Percentiles rank a stretch among this genome's conserved stretches.
phyloP scores from a whole-genome alignment of 1,140 invertebrate species.

The Panulirus ornatus region DNA sequence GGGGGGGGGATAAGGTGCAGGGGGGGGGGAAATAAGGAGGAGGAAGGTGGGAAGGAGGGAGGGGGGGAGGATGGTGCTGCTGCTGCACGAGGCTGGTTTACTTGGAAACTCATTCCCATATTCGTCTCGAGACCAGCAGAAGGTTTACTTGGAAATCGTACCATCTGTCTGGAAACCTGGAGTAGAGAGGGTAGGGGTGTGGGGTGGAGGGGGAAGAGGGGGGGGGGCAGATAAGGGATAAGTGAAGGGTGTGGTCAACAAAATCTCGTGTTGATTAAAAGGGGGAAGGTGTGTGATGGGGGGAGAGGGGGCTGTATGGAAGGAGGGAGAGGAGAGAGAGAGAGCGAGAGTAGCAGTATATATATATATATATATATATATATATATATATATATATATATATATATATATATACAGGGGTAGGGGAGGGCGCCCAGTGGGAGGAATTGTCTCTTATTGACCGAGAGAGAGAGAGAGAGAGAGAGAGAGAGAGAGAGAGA shows the following conservation, averaged over 20 bases:
- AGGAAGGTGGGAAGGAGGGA: not conserved
- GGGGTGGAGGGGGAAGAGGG: not conserved
- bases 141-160: no score
- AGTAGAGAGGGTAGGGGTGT: slow-evolving; percentile 6
- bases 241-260: not conserved
- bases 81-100: not conserved
- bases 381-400: no score
- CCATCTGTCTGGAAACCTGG: no score
- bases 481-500: no score
- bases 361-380: no score
- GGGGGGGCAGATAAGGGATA: not conserved
- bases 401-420: no score
- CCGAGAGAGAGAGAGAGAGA: no score
- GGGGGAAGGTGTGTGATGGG: not conserved
- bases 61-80: not conserved
- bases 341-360: not conserved
- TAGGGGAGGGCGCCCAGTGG: not conserved
- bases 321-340: not conserved
- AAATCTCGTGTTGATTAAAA: not conserved
- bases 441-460: not conserved
- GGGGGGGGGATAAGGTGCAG: not conserved
- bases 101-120: no score
- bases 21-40: not conserved
- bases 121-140: no score
- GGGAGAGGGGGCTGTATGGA: no score